phyloP scores from a whole-genome alignment of 2,797 vertebrate species.

The Myiotriccus ornatus region DNA sequence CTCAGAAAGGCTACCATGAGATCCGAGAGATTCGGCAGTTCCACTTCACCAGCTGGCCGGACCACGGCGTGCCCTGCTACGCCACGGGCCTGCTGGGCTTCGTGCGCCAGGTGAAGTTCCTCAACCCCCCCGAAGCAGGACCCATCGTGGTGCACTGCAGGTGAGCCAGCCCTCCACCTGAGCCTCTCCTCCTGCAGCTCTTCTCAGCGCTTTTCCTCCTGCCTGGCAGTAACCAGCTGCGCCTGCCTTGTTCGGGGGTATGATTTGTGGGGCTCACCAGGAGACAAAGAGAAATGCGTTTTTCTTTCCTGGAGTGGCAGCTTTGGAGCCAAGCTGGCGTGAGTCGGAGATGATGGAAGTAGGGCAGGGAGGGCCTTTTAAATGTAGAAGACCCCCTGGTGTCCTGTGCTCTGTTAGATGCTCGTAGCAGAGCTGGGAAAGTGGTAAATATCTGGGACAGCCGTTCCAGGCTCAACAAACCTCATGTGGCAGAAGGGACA shows the following conservation, averaged over 20 bases:
- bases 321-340: neutral
- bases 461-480: neutral
- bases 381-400: neutral
- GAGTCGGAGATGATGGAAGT: neutral
- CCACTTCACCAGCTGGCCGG: conserved; percentile 98
- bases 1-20: conserved; percentile 97
- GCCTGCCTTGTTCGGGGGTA: neutral
- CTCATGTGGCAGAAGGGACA: neutral
- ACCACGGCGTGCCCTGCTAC: conserved; percentile 95
- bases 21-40: conserved; percentile 97
- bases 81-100: conserved; percentile 95
- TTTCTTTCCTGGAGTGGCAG: neutral
- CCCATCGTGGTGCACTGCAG: conserved; percentile 97
- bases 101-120: conserved; percentile 95
- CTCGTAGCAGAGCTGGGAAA: neutral
- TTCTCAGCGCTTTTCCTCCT: neutral
- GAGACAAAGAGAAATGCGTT: neutral
- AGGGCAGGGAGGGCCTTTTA: neutral
- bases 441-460: neutral
- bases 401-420: neutral
- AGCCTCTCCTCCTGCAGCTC: neutral
- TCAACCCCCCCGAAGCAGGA: conserved; percentile 91
- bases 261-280: rapidly evolving
- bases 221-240: neutral
- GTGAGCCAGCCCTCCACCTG: conserved; percentile 60